Percentiles rank a stretch among this genome's conserved stretches.
Conservation (phyloP, 2,113 vertebrate genomes). For the Semnopithecus entellus region DNA sequence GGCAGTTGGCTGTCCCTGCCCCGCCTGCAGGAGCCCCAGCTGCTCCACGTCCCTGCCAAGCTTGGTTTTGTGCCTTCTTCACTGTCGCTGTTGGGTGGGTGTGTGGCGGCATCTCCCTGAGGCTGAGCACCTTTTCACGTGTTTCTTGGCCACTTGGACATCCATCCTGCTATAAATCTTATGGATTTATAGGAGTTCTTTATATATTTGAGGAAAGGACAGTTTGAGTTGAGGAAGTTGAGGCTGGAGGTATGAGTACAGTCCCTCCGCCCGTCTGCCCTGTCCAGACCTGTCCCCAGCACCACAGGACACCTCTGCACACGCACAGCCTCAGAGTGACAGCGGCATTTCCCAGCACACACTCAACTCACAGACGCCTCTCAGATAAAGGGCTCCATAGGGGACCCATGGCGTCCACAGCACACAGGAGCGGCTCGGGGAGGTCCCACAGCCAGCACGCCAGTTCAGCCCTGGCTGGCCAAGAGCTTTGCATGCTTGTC, state of each 20-base stretch:
- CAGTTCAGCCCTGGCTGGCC: accelerated
- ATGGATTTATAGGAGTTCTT: neutral
- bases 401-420: accelerated
- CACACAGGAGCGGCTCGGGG: accelerated
- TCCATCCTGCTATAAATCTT: neutral
- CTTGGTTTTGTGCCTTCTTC: neutral
- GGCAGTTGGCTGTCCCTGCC: neutral
- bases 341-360: accelerated
- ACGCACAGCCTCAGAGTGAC: accelerated
- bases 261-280: too few species aligned
- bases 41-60: neutral
- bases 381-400: accelerated
- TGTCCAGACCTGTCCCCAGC: neutral
- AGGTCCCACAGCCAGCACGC: accelerated
- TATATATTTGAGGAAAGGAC: accelerated
- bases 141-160: neutral
- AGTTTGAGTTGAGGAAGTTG: accelerated
- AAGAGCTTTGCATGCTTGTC: accelerated
- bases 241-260: neutral
- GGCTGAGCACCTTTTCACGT: neutral
- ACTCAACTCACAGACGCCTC: neutral
- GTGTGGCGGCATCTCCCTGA: accelerated
- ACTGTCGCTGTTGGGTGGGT: neutral
- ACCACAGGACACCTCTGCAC: neutral
- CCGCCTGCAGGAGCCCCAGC: neutral